Percentiles rank a stretch among this genome's conserved stretches.
Evolutionary conservation across 2,888 invertebrate species (phyloP).

Genomic region (Zele albiditarsus): DNA sequence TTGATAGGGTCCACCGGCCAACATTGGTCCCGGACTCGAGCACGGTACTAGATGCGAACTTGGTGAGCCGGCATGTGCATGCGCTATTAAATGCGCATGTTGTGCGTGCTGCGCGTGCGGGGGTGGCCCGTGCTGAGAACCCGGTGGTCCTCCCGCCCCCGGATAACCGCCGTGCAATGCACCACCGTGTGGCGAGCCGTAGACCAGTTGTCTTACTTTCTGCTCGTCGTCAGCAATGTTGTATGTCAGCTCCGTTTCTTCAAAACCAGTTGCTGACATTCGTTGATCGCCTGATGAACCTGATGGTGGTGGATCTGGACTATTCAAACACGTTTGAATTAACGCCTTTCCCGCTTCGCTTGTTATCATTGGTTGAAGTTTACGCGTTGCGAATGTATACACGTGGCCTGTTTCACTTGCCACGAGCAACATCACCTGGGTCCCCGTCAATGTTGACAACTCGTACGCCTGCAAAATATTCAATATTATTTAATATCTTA

Average conservation of each 20-base stretch:
- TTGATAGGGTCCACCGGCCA: slow-evolving; percentile 75
- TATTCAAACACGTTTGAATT: slow-evolving; percentile 98
- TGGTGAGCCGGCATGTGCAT: slow-evolving; percentile 76
- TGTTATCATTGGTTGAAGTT: slow-evolving; percentile 99
- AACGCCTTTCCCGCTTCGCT: slow-evolving; percentile 97
- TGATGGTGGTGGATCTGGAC: slow-evolving; percentile 89
- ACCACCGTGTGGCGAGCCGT: slow-evolving; percentile 81
- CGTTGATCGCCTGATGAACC: slow-evolving; percentile 87
- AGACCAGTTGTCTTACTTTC: slow-evolving; percentile 98
- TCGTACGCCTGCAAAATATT: slow-evolving; percentile 91
- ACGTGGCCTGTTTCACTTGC: slow-evolving; percentile 99
- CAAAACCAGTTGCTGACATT: slow-evolving; percentile 98
- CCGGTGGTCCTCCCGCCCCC: slow-evolving; percentile 65
- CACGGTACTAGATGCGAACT: slow-evolving; percentile 75
- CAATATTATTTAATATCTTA: background rate
- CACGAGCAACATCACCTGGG: slow-evolving; percentile 99
- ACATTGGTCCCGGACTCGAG: slow-evolving; percentile 83
- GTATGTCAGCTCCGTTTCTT: slow-evolving; percentile 98
- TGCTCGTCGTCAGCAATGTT: slow-evolving; percentile 95
- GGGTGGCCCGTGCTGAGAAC: slow-evolving; percentile 73
- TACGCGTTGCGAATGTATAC: slow-evolving; percentile 99
- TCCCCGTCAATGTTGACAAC: slow-evolving; percentile 97
- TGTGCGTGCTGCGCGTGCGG: slow-evolving; percentile 77
- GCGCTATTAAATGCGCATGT: slow-evolving; percentile 79
- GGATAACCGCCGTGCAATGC: slow-evolving; percentile 69